Evolutionary conservation across 2,888 invertebrate species (phyloP).

Genomic region (Rhingia campestris): DNA sequence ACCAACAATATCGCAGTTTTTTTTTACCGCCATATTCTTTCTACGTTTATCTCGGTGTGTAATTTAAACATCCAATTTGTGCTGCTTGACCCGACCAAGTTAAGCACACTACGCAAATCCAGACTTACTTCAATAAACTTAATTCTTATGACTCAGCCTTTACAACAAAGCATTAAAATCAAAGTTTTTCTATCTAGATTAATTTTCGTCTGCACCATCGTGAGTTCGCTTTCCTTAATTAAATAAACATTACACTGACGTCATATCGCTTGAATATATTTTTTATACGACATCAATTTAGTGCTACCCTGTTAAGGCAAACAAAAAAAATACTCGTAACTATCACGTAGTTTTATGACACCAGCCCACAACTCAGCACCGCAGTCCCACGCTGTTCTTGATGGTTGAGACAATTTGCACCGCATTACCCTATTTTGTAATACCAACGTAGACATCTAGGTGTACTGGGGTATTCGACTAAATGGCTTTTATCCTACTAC

Average conservation of each 20-base stretch:
- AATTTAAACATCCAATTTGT: too few relatives aligned
- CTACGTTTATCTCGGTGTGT: too few relatives aligned
- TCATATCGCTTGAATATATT: background rate
- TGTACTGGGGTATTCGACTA: background rate
- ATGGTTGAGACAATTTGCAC: slow-evolving; percentile 18
- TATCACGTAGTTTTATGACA: slow-evolving; percentile 42
- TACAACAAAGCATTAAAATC: slow-evolving; percentile 9
- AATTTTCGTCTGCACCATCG: slow-evolving; percentile 23
- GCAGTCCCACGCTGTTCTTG: background rate
- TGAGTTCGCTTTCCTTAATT: slow-evolving; percentile 27
- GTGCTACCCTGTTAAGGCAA: background rate
- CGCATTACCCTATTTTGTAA: slow-evolving; percentile 56
- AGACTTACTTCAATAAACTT: background rate
- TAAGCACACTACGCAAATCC: background rate
- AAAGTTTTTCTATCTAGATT: slow-evolving; percentile 19
- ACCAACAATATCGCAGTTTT: too few relatives aligned
- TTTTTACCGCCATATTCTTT: too few relatives aligned
- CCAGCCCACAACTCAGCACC: background rate
- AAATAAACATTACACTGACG: slow-evolving; percentile 9
- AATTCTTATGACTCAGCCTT: slow-evolving; percentile 2
- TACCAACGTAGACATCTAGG: slow-evolving; percentile 13
- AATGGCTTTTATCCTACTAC: slow-evolving; percentile 5
- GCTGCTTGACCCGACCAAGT: background rate
- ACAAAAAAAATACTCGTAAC: slow-evolving; percentile 49
- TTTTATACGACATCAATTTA: slow-evolving; percentile 48